Base-by-base conservation (phyloP, 2,113 vertebrate species). In the Carassius carassius region DNA sequence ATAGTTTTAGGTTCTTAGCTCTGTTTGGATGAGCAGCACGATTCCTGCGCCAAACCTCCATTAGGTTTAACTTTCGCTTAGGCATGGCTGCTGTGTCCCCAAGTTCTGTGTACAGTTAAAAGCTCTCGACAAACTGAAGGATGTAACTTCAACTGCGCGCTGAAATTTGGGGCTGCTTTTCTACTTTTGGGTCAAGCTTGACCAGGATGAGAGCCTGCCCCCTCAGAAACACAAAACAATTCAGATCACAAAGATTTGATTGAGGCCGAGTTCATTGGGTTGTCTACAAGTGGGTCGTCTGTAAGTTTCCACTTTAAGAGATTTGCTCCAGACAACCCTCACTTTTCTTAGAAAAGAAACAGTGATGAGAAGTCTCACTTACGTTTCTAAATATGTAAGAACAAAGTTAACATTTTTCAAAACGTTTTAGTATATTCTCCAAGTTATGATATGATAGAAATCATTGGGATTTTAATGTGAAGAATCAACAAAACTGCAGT, bases 1-100 rank as follows among this genome's bases (percentile, higher is more conserved):
- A 86, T 87, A 88, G 73, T 85, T 85, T 89, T 25, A 84, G 72
- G 8, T 81, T 70, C 75, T 88, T 81, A 25, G 70, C 65, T 83
- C 58, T 82, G 63, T 86, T 88, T 58, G 32, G 16, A 4, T 25
- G 79, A 41, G 79, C 58, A 8, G 8, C 5, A 1, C 80, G 82
- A 56, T 88, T 88, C 56, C 82, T 78, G 5, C 11, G 1, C 86
- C 87, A 90, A 23, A 62, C 16, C 16, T 90, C 84, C 51, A 86
- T 5, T 5, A 87, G 51, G 3, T 86, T 62, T 1, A 85, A 51
- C 29, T 78, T 74, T 76, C 10, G 25, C 8, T 23, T 81, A 1
- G 32, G 5, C 90, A 90, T 90, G 47, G 7, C 25, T 14, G 60
- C 82, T 19, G 14, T 13, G 49, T 25, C 2, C 21, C 11, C 60